phyloP scores from a whole-genome alignment of 2,888 invertebrate genomes.

The Melipona beecheii region DNA sequence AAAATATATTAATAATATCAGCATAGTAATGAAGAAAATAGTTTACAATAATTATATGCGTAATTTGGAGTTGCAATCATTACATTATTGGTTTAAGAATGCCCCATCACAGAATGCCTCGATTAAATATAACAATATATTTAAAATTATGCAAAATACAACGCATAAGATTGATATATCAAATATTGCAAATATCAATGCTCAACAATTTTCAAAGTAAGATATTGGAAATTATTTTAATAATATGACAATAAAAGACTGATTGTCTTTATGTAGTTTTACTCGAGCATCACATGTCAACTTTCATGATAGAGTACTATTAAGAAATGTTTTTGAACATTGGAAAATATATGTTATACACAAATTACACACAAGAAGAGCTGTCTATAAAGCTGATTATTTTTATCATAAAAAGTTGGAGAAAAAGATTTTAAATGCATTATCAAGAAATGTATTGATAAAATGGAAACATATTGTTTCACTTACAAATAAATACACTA shows the following conservation, averaged over 20 bases:
- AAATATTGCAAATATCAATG: background rate
- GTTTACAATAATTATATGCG: constrained; percentile 27
- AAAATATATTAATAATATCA: background rate
- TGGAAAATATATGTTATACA: constrained; percentile 64
- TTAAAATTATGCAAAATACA: constrained; percentile 29
- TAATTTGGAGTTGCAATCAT: constrained; percentile 43
- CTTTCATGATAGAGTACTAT: constrained; percentile 17
- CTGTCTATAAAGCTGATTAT: constrained; percentile 53
- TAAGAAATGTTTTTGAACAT: constrained; percentile 45
- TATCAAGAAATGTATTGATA: constrained; percentile 52
- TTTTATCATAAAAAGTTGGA: constrained; percentile 54
- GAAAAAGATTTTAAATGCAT: constrained; percentile 52
- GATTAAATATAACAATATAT: constrained; percentile 28
- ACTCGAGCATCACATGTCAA: constrained; percentile 2
- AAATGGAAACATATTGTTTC: constrained; percentile 48
- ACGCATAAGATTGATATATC: constrained; percentile 21
- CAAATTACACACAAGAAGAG: constrained; percentile 54
- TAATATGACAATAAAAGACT: background rate
- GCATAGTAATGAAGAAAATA: constrained; percentile 24
- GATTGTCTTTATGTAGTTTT: constrained; percentile 2
- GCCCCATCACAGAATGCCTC: constrained; percentile 20
- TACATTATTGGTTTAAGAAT: constrained; percentile 53
- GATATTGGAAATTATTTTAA: constrained; percentile 6
- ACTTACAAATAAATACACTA: background rate
- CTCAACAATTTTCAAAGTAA: constrained; percentile 32